Evolutionary conservation across 2,888 invertebrate species (phyloP).

Genomic region (Trichopria drosophilae): DNA sequence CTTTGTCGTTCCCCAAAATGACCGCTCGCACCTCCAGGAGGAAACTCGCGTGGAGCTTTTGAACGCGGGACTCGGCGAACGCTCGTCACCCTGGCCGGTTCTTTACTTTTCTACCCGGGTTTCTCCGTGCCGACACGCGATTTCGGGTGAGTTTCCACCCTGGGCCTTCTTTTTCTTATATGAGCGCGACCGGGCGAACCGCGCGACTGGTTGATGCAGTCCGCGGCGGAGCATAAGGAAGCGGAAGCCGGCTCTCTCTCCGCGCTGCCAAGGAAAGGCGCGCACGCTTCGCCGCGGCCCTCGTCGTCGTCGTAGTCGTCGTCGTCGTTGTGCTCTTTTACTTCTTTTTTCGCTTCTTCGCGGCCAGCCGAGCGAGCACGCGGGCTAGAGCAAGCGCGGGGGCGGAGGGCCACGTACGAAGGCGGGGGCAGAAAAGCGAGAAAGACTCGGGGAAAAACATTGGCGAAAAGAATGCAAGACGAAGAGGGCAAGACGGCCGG

Average conservation of each 20-base stretch:
- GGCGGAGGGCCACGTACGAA: slow-evolving; percentile 16
- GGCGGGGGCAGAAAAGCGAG: background rate
- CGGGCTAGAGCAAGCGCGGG: slow-evolving; percentile 19
- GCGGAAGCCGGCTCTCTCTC: slow-evolving; percentile 56
- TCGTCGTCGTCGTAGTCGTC: slow-evolving; percentile 47
- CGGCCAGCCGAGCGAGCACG: slow-evolving; percentile 14
- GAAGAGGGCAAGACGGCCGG: slow-evolving; percentile 22
- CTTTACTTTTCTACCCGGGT: too few species aligned
- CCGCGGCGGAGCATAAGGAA: slow-evolving; percentile 58
- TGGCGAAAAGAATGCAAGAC: too few species aligned
- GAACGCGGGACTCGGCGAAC: background rate
- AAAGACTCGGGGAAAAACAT: slow-evolving; percentile 13
- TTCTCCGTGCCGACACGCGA: too few species aligned
- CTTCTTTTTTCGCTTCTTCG: slow-evolving; percentile 42
- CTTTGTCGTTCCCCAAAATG: too few species aligned
- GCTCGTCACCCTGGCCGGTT: background rate
- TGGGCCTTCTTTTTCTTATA: slow-evolving; percentile 48
- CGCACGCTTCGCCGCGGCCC: slow-evolving; percentile 56
- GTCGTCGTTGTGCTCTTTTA: slow-evolving; percentile 44
- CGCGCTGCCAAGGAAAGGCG: slow-evolving; percentile 54
- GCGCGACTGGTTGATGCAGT: slow-evolving; percentile 59
- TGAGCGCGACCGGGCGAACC: slow-evolving; percentile 56
- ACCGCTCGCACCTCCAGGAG: too few species aligned
- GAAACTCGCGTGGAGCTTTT: too few species aligned
- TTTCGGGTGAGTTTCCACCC: slow-evolving; percentile 3